phyloP scores from a whole-genome alignment of 2,113 vertebrate species.

The Scatophagus argus region DNA sequence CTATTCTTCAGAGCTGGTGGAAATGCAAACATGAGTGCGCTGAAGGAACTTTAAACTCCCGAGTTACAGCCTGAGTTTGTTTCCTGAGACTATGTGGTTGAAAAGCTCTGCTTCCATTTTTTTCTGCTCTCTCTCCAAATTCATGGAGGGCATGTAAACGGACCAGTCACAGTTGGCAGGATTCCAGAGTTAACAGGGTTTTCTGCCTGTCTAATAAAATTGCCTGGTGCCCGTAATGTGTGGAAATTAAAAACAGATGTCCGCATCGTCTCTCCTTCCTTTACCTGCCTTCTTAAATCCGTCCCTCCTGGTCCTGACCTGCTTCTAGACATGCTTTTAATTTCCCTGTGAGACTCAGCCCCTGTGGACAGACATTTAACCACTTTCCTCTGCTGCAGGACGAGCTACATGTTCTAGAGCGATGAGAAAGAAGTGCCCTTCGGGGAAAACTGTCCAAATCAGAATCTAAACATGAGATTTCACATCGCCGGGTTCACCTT shows the following conservation, averaged over 20 bases:
- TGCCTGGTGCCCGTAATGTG: conserved; percentile 62
- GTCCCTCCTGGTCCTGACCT: conserved; percentile 55
- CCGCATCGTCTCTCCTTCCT: conserved; percentile 33
- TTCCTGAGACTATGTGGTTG: conserved; percentile 10
- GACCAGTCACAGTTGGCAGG: conserved; percentile 55
- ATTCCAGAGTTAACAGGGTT: conserved; percentile 67
- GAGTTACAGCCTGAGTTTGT: conserved; percentile 26
- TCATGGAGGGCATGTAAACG: conserved; percentile 8
- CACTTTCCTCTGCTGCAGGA: conserved; percentile 15
- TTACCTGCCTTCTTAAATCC: conserved; percentile 41
- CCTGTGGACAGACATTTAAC: conserved; percentile 44
- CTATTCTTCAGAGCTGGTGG: not conserved
- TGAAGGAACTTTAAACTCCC: not conserved
- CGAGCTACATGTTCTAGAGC: conserved; percentile 23
- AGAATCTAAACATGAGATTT: conserved; percentile 37
- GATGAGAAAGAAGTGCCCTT: conserved; percentile 7
- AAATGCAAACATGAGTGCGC: conserved; percentile 2
- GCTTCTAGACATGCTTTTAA: conserved; percentile 74
- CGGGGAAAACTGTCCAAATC: conserved; percentile 8
- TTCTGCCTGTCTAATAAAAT: conserved; percentile 71
- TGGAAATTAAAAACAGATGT: conserved; percentile 81
- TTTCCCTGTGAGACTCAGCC: conserved; percentile 59
- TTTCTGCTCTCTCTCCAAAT: not conserved
- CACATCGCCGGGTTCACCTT: not conserved
- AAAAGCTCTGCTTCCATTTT: conserved; percentile 16